Evolutionary conservation across 1,140 invertebrate species (phyloP), one percentile per base, ranked within the genome.

Genomic region (Brachionus calyciflorus): DNA sequence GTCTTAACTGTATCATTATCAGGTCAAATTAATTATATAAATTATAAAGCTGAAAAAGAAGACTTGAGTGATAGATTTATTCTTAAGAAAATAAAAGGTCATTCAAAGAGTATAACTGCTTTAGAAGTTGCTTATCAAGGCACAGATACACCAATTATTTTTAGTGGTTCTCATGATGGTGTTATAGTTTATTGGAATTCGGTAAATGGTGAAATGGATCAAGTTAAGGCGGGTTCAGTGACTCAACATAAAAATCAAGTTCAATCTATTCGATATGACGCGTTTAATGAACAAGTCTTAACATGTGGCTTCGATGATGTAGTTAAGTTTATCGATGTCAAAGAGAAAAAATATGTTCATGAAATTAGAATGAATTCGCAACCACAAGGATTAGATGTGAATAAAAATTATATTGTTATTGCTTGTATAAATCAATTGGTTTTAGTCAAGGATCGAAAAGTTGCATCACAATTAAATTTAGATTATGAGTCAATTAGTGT

Each of bases 31-130:
- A 96, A 73, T 26, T 73, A 73, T n/a, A 19, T 73, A 4, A 51
- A 73, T 21, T 7, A 26, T 0, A 40, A 37, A 12, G 30, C 46
- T 24, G 21, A 3, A 3, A 19, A 9, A n/a, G 46, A 49, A 5
- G 12, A 57, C 5, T 6, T 51, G 85, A 7, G 3, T 6, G 46
- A 73, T 0, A 9, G 28, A 24, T 51, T 68, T 86, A 41, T 53
- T 24, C 5, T 49, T 9, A 17, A 33, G 33, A 55, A 51, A 49
- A 12, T 85, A 77, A 82, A 91, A 90, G 96, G 93, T 6, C 96
- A 99, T 85, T 98, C 97, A 82, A 98, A 98, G 83, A 93, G 95
- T 6, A 97, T 99, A 75, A 98, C 94, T 49, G 90, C 93, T n/a
- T 86, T 98, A 80, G 89, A 90, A 1, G 83, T 93, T 9, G 90